phyloP scores from a whole-genome alignment of 2,888 invertebrate species.

The Drosophila pegasa region DNA sequence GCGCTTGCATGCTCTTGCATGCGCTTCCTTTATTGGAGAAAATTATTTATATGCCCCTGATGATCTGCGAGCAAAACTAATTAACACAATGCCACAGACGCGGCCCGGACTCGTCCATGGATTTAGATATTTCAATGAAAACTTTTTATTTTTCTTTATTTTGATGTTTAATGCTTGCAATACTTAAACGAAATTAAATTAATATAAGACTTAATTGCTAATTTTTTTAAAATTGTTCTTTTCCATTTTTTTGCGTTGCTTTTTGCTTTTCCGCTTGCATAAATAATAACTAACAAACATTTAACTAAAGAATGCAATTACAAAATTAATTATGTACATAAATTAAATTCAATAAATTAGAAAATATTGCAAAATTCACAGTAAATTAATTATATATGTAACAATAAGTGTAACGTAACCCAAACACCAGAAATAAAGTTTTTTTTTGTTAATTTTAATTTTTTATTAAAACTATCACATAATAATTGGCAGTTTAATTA shows the following conservation, averaged over 20 bases:
- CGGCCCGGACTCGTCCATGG: conserved; percentile 23
- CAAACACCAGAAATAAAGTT: conserved; percentile 66
- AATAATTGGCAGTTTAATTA: conserved; percentile 82
- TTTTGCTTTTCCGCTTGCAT: conserved; percentile 57
- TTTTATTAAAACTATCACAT: conserved; percentile 80
- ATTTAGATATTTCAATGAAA: conserved; percentile 72
- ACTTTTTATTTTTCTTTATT: conserved; percentile 66
- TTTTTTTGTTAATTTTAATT: conserved; percentile 32
- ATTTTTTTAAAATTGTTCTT: conserved; percentile 9
- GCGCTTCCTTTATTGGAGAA: conserved; percentile 79
- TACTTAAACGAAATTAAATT: conserved; percentile 61
- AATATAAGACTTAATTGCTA: conserved; percentile 61
- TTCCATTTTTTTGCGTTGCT: neutral
- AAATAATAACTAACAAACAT: conserved; percentile 81
- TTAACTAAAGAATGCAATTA: conserved; percentile 65
- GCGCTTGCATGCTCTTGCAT: conserved; percentile 80
- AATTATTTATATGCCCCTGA: conserved; percentile 75
- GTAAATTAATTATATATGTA: conserved; percentile 54
- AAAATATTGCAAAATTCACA: conserved; percentile 75
- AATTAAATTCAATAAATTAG: conserved; percentile 77
- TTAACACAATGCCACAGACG: conserved; percentile 66
- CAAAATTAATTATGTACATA: conserved; percentile 64
- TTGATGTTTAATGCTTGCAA: conserved; percentile 71
- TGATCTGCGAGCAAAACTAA: conserved; percentile 65
- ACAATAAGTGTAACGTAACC: conserved; percentile 66